Percentiles rank a stretch among this genome's conserved stretches.
These are phyloP conservation scores for Taeniopygia guttata DNA, from an alignment of 2,797 vertebrate species.

Conservation along the genomic window DNA sequence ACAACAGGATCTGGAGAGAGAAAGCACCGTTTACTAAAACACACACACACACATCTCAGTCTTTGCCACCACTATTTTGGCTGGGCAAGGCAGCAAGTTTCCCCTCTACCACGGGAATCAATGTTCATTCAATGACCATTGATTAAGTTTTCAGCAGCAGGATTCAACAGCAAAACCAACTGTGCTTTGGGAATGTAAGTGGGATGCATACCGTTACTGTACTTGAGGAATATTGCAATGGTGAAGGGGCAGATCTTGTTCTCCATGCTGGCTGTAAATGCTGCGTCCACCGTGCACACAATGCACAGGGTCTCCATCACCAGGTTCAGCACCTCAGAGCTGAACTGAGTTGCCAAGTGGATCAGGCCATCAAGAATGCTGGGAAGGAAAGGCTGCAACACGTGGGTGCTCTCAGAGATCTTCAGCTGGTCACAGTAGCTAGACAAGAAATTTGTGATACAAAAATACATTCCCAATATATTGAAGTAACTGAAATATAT, in stretches of 20 bases:
- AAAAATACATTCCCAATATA: neutral
- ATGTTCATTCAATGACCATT: neutral
- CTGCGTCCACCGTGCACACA: constrained; percentile 93
- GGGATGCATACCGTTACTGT: constrained; percentile 88
- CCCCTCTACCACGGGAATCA: neutral
- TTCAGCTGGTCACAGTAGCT: constrained; percentile 99
- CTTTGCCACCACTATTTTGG: neutral
- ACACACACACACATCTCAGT: neutral
- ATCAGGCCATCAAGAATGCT: constrained; percentile 93
- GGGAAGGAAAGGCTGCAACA: constrained; percentile 94
- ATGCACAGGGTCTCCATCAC: constrained; percentile 99
- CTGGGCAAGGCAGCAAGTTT: neutral
- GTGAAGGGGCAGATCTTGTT: constrained; percentile 98
- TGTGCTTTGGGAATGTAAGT: neutral
- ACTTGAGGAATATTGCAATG: constrained; percentile 97
- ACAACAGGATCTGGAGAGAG: constrained; percentile 90
- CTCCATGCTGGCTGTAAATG: constrained; percentile 92
- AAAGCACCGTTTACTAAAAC: constrained; percentile 40
- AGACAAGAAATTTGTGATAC: neutral
- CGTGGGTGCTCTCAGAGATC: constrained; percentile 92
- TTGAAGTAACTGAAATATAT: neutral
- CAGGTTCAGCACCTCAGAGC: constrained; percentile 94
- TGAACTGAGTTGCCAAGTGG: constrained; percentile 97
- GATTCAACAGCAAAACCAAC: neutral
- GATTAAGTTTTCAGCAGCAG: neutral